phyloP scores from a whole-genome alignment of 2,797 vertebrate species.

The Naso thynnoides region DNA sequence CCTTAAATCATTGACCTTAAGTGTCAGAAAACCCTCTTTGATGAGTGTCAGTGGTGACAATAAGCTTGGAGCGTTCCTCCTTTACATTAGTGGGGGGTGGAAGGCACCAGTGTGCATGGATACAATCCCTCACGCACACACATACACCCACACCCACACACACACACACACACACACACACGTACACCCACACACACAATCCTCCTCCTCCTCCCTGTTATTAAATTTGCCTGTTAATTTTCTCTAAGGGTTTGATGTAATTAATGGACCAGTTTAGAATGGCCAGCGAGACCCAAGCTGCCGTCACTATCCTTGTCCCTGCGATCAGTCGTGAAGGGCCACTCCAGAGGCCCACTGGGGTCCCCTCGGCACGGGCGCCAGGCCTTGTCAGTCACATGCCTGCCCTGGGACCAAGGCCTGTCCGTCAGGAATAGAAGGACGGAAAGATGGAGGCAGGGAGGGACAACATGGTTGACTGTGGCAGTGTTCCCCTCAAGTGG shows the following conservation, averaged over 20 bases:
- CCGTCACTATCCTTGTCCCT: constrained; percentile 60
- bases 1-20: constrained; percentile 72
- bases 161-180: constrained; percentile 38
- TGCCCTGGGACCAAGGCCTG: constrained; percentile 70
- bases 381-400: constrained; percentile 73
- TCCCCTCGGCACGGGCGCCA: constrained; percentile 60
- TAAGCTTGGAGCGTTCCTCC: constrained; percentile 63
- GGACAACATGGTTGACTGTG: constrained; percentile 52
- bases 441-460: constrained; percentile 56
- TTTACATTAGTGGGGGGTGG: constrained; percentile 55
- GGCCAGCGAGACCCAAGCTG: constrained; percentile 59
- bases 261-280: constrained; percentile 81
- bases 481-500: constrained; percentile 83
- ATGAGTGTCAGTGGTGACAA: constrained; percentile 69
- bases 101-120: constrained; percentile 44
- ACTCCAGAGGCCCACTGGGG: constrained; percentile 43
- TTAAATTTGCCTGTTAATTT: constrained; percentile 82
- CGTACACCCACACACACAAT: constrained; percentile 27
- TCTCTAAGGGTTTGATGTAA: constrained; percentile 82
- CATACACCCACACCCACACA: constrained; percentile 41
- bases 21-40: constrained; percentile 61
- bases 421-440: constrained; percentile 68
- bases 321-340: constrained; percentile 59
- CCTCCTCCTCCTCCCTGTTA: constrained; percentile 67
- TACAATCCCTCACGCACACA: constrained; percentile 31